Base-by-base conservation (phyloP, 2,113 vertebrate species). In the Opisthocomus hoazin region DNA sequence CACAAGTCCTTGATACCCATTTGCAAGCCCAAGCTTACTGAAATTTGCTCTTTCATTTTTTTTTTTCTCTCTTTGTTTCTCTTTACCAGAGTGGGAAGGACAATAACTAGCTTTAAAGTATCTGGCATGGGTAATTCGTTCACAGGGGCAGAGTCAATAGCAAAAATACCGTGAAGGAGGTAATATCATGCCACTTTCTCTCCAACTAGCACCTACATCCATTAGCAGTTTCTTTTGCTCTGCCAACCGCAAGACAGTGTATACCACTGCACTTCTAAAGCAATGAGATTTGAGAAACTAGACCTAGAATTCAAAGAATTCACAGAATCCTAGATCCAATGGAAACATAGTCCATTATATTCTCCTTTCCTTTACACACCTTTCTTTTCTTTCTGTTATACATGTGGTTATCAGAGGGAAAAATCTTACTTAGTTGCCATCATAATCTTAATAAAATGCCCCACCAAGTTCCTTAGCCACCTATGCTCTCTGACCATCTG, bases 341-440 rank as follows among this genome's bases (percentile, higher is more conserved):
- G 1, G 51, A 56, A 56, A 58, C 2, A 0, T 0, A 16, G 16
- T 46, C 43, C 10, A 1, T 23, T 54, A 16, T 9, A 32, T 39
- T 56, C 21, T 58, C 14, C 36, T 41, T 23, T 82, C n/a, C 57
- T 81, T 66, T 37, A 30, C 26, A 36, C 1, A 4, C 39, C 22
- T 57, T 54, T 68, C 32, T 20, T 15, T 48, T 37, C 30, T 57
- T 53, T 73, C 39, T 37, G 13, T 70, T 66, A 23, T 4, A 51
- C n/a, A 15, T 22, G 36, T 30, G 54, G 39, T 43, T 53, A 57
- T 13, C 7, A 19, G 80, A 79, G 64, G 58, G n/a, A 27, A 58
- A 89, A 54, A 37, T 36, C 39, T 71, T 57, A 45, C 39, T 70
- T 66, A 29, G 39, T 58, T 26, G 15, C 45, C 39, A 61, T 57